Base-by-base conservation (phyloP, 2,888 invertebrate genomes). In the Ethmia dodecea region DNA sequence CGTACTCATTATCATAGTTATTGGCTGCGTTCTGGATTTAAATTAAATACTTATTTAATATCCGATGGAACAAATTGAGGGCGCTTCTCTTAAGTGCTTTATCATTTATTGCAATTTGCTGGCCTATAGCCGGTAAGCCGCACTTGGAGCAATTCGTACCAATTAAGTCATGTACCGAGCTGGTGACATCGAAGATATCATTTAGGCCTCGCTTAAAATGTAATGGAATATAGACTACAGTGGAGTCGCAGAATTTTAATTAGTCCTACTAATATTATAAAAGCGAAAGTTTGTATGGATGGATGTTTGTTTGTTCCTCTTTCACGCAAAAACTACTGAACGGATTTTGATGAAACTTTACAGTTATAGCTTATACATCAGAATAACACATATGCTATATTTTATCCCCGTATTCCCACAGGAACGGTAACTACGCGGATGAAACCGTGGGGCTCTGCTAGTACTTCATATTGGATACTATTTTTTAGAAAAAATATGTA, bases 101-200 rank as follows among this genome's bases (percentile, higher is more conserved):
- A 62, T 61, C 53, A 59, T 55, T 54, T 56, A 57, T 60, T 55
- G 49, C 61, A 54, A 57, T 60, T 53, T 59, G 62, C 67, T 58
- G 61, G 64, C 68, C 54, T 58, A 62, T 52, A 55, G 44, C 51
- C 47, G 47, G 64, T 61, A 52, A 62, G 65, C n/a, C 43, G 47
- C 52, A 61, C 60, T 63, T 69, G 51, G 59, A 62, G 63, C 61
- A 65, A 63, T 63, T 64, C 54, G 48, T 53, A 51, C 61, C 68
- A 70, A 76, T 76, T 69, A 68, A 62, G 59, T 59, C 44, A 47
- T 47, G 55, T 48, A 45, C 49, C 45, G 36, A 31, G 40, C 43
- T 46, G 66, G 69, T 68, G 67, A 69, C 69, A 74, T 60, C 48
- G 38, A 60, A 55, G 43, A 64, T 66, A 62, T 74, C 65, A 66